Evolutionary conservation across 1,140 invertebrate genomes (phyloP).

Genomic region (Meteorus sp.): DNA sequence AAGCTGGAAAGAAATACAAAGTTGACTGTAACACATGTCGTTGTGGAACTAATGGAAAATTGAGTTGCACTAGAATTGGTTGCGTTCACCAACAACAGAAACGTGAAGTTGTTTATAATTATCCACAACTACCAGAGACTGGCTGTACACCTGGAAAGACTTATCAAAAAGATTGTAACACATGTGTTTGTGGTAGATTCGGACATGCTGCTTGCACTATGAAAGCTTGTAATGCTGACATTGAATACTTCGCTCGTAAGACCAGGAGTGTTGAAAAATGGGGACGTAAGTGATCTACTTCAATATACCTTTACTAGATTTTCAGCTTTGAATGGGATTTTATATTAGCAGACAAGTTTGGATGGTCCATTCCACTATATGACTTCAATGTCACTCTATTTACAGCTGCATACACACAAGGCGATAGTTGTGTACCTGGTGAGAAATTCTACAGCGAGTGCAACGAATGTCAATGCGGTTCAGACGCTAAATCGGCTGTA

Average conservation of each 20-base stretch:
- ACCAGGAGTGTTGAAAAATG: not conserved
- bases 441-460: conserved; percentile 35
- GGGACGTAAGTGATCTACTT: not conserved
- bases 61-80: conserved; percentile 16
- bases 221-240: not conserved
- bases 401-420: not conserved
- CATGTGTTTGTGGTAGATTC: conserved; percentile 16
- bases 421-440: conserved; percentile 18
- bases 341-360: not conserved
- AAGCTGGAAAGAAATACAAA: conserved; percentile 17
- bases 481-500: conserved; percentile 16
- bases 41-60: not conserved
- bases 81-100: not conserved
- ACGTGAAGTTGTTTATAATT: not conserved
- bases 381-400: not conserved
- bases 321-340: not conserved
- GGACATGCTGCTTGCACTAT: conserved; percentile 4
- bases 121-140: conserved; percentile 6
- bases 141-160: conserved; percentile 15
- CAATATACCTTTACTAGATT: not conserved
- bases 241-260: not conserved
- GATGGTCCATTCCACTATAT: not conserved
- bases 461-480: conserved; percentile 36
- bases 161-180: conserved; percentile 24
- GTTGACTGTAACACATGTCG: conserved; percentile 27